A percentile compares a stretch with the other conserved stretches of the same genome.
phyloP scores from a whole-genome alignment of 2,113 vertebrate species.

The Chrysochloris asiatica region DNA sequence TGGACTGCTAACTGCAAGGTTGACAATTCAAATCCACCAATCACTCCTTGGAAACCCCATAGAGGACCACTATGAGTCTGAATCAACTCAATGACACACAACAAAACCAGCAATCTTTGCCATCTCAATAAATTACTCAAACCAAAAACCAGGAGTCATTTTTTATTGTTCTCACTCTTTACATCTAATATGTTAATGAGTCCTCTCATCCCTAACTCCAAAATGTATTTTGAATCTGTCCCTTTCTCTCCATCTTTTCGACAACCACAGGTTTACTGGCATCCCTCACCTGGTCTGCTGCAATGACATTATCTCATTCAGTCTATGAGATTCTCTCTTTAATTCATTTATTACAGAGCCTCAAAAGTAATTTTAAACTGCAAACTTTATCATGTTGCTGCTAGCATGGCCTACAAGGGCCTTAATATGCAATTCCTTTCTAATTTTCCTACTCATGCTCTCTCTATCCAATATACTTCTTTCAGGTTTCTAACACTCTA shows the following conservation, averaged over 20 bases:
- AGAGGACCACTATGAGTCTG: no score
- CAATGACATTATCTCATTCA: background rate
- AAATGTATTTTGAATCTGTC: background rate
- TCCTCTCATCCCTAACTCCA: background rate
- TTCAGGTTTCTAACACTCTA: background rate
- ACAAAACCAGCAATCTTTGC: no score
- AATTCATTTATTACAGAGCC: background rate
- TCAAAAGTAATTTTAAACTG: background rate
- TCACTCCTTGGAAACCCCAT: no score
- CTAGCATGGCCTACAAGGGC: background rate
- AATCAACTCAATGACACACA: no score
- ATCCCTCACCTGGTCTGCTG: background rate
- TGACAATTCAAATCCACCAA: no score
- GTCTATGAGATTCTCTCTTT: background rate
- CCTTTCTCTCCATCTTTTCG: conserved; percentile 11
- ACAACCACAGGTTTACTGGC: background rate
- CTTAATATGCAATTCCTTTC: background rate
- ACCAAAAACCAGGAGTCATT: conserved; percentile 11
- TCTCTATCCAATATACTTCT: background rate
- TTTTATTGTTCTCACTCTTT: background rate
- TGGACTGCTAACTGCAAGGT: no score
- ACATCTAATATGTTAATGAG: conserved; percentile 17
- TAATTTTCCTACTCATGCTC: background rate
- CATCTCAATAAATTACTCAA: conserved; percentile 45
- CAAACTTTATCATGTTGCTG: background rate